phyloP scores from a whole-genome alignment of 2,113 vertebrate species.

The Casuarius casuarius region DNA sequence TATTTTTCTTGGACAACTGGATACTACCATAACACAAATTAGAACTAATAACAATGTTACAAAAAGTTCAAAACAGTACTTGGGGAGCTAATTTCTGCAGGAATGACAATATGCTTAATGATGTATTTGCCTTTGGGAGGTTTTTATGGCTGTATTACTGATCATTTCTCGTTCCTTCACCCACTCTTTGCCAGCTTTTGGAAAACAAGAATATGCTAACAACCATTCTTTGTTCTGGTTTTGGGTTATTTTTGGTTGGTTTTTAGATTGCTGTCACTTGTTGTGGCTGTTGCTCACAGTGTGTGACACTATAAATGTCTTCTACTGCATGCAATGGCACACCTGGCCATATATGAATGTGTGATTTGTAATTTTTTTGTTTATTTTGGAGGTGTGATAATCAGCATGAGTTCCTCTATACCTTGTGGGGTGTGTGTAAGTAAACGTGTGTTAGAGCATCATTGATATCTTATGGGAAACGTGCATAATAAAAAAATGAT shows the following conservation, averaged over 20 bases:
- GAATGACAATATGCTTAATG: background rate
- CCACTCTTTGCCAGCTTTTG: background rate
- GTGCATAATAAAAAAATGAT: background rate
- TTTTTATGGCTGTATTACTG: background rate
- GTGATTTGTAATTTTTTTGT: background rate
- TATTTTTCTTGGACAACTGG: background rate
- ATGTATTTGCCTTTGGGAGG: background rate
- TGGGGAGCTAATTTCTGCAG: background rate
- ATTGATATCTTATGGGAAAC: background rate
- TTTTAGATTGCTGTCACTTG: background rate
- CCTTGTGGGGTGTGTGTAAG: background rate
- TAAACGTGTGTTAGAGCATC: background rate
- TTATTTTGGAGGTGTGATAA: background rate
- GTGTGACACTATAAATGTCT: background rate
- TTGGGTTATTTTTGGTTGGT: background rate
- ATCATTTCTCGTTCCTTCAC: background rate
- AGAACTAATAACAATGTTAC: background rate
- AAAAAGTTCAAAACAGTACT: background rate
- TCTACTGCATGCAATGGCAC: background rate
- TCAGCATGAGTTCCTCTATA: background rate
- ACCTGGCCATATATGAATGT: background rate
- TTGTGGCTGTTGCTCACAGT: background rate
- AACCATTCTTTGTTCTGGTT: background rate
- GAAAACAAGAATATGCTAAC: background rate
- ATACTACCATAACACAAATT: background rate